Conservation (phyloP, 2,888 invertebrate genomes). For the Caenorhabditis sp. region DNA sequence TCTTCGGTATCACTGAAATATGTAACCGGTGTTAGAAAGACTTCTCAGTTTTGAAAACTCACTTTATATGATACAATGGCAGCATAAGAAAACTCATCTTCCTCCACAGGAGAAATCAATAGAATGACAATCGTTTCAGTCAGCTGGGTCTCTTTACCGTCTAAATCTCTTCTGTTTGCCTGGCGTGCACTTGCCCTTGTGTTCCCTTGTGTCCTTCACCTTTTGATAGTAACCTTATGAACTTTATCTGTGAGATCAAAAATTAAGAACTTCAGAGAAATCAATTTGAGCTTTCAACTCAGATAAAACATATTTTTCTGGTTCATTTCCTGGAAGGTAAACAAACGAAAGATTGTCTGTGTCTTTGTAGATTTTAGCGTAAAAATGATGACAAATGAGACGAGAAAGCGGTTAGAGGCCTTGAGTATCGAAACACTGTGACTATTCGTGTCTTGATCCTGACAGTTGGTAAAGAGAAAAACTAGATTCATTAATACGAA, state of each 20-base stretch:
- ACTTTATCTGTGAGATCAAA: background rate
- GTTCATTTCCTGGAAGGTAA: background rate
- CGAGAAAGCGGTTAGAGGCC: background rate
- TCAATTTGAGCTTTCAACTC: too few relatives aligned
- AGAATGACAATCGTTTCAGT: background rate
- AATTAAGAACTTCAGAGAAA: background rate
- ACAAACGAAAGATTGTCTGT: background rate
- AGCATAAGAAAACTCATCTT: slow-evolving; percentile 48
- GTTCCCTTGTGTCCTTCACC: background rate
- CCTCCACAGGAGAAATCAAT: slow-evolving; percentile 20
- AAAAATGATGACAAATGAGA: slow-evolving; percentile 29
- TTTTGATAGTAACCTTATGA: background rate
- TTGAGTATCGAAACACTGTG: slow-evolving; percentile 19
- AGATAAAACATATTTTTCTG: too few relatives aligned
- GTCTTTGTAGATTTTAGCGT: slow-evolving; percentile 1
- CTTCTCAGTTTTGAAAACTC: background rate
- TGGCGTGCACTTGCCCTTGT: background rate
- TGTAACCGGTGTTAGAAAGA: background rate
- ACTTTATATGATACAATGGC: slow-evolving; percentile 34
- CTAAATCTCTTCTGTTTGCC: slow-evolving; percentile 29
- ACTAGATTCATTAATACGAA: too few relatives aligned
- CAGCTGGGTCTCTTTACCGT: slow-evolving; percentile 17
- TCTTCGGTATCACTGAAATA: slow-evolving; percentile 27
- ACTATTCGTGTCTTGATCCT: background rate
- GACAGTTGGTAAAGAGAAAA: too few relatives aligned